Percentiles rank a stretch among this genome's conserved stretches.
These are phyloP conservation scores for Recurvirostra avosetta DNA, from an alignment of 2,113 vertebrate genomes.

Conservation along the genomic window DNA sequence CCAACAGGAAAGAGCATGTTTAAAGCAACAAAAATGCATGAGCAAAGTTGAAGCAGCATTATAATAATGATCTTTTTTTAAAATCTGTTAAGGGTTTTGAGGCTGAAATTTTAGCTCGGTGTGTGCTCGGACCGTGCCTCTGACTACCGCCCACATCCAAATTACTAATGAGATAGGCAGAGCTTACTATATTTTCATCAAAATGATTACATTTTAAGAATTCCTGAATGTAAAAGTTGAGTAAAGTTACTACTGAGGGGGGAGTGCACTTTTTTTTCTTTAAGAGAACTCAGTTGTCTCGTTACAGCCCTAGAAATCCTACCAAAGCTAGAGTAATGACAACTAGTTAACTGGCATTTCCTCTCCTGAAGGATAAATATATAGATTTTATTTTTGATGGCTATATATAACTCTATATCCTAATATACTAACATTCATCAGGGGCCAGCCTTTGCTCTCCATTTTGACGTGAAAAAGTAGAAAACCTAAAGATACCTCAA, in stretches of 20 bases:
- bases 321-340: conserved; percentile 92
- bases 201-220: conserved; percentile 57
- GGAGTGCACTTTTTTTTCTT: conserved; percentile 87
- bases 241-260: conserved; percentile 75
- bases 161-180: conserved; percentile 69
- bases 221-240: conserved; percentile 78
- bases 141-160: conserved; percentile 61
- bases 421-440: conserved; percentile 82
- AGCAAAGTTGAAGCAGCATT: conserved; percentile 74
- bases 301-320: conserved; percentile 86
- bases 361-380: conserved; percentile 80
- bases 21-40: conserved; percentile 74
- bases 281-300: conserved; percentile 75
- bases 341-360: conserved; percentile 79
- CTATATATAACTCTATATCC: conserved; percentile 79
- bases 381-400: conserved; percentile 83
- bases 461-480: conserved; percentile 93
- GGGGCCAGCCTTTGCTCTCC: conserved; percentile 93
- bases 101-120: conserved; percentile 58
- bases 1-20: conserved; percentile 78
- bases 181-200: conserved; percentile 76
- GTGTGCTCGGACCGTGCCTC: conserved; percentile 60
- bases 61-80: conserved; percentile 21
- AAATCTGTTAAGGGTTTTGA: conserved; percentile 52
- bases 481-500: conserved; percentile 97